Base-by-base conservation (phyloP, 2,797 vertebrate genomes). In the Limnodromus scolopaceus region DNA sequence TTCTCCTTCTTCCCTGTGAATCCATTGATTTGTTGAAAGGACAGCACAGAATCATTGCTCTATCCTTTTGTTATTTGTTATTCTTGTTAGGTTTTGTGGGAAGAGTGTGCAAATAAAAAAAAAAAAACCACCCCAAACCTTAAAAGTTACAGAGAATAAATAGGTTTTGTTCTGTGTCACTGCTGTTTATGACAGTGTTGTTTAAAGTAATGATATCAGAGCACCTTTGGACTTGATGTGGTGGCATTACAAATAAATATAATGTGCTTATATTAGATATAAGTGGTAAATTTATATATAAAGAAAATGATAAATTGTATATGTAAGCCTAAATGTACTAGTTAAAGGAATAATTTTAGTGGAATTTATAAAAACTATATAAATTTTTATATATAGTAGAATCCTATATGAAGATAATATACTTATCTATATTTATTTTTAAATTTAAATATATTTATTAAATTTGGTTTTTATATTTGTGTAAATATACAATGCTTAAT, bases 171-270 rank as follows among this genome's bases (percentile, higher is more conserved):
- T 74, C 60, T 71, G 12, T 81, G 30, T 53, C 89, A 19, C 16
- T 84, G 19, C 38, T 77, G 17, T 58, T 84, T 84, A 83, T 87
- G 30, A 58, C 39, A 72, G 15, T 34, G 46, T 57, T 90, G 51
- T 74, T 92, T 65, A 32, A 55, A 75, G 23, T 77, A 60, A 14
- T 64, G 30, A 4, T 24, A 65, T 39, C 53, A 78, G 55, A 93
- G 39, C 55, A 87, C 70, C 58, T 95, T 88, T 93, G 92, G 74
- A 78, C 74, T 76, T 64, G 34, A 64, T 84, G 54, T 5, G 11
- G 25, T 78, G 32, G 9, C 3, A 39, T 58, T 54, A 19, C 12
- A 86, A 89, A 72, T 48, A 90, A 77, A 41, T 51, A 17, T 4
- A 66, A 24, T 1, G 1, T 74, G 34, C 20, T 82, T 43, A 23